Conservation (phyloP, 2,113 vertebrate genomes). For the Callopanchax toddi region DNA sequence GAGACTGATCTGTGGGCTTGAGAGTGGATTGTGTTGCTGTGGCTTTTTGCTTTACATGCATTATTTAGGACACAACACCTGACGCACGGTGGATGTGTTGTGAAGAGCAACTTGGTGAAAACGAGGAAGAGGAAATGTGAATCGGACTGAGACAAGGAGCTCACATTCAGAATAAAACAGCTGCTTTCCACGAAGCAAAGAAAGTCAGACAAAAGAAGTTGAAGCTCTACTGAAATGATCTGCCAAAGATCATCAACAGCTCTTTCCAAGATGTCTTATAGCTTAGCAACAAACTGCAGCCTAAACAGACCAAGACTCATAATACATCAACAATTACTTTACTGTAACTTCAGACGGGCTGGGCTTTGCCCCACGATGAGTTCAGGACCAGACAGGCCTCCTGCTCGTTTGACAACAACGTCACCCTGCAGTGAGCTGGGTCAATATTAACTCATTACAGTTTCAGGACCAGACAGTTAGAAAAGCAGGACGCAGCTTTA, state of each 20-base stretch:
- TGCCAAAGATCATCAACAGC: too few species aligned
- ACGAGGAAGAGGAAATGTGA: constrained; percentile 5
- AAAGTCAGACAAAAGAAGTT: too few species aligned
- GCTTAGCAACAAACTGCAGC: constrained; percentile 26
- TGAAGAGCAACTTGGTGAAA: constrained; percentile 39
- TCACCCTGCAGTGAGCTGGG: constrained; percentile 41
- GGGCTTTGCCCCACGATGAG: constrained; percentile 67
- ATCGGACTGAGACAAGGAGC: neutral
- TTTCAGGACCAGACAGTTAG: constrained; percentile 59
- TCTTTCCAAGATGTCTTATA: too few species aligned
- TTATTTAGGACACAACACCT: constrained; percentile 67
- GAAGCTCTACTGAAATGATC: too few species aligned
- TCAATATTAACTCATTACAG: constrained; percentile 77
- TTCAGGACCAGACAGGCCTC: constrained; percentile 52
- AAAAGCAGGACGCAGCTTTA: constrained; percentile 40
- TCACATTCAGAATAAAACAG: too few species aligned
- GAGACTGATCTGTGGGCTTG: constrained; percentile 44
- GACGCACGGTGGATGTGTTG: constrained; percentile 47
- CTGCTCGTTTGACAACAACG: constrained; percentile 56
- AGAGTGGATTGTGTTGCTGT: constrained; percentile 31
- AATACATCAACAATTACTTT: constrained; percentile 37
- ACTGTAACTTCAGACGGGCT: constrained; percentile 38
- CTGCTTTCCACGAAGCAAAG: too few species aligned
- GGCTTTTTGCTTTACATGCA: constrained; percentile 36
- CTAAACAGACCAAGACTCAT: constrained; percentile 19